These are phyloP conservation scores for Oryctolagus cuniculus DNA, from an alignment of 2,113 vertebrate species.

Conservation along the genomic window mOryCun1.1 NC_091441.1:25956001-25956500, in stretches of 20 bases:
- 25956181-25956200: not conserved
- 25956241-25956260: not conserved
- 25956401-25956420: not conserved
- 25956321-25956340: not conserved
- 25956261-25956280: not conserved
- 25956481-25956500: not conserved
- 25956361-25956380: not conserved
- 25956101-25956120: not conserved
- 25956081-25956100: not conserved
- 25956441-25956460: not conserved
- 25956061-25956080: not conserved
- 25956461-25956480: not conserved
- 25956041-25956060: not conserved
- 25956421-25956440: too few species aligned
- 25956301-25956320: not conserved
- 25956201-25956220: not conserved
- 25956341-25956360: not conserved
- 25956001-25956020: not conserved
- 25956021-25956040: fast-evolving
- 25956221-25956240: not conserved
- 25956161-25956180: not conserved
- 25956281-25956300: not conserved
- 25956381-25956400: not conserved
- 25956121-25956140: not conserved
- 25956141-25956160: not conserved